These are phyloP conservation scores for Baryphthengus martii DNA, from an alignment of 2,113 vertebrate species.

Conservation along the genomic window DNA sequence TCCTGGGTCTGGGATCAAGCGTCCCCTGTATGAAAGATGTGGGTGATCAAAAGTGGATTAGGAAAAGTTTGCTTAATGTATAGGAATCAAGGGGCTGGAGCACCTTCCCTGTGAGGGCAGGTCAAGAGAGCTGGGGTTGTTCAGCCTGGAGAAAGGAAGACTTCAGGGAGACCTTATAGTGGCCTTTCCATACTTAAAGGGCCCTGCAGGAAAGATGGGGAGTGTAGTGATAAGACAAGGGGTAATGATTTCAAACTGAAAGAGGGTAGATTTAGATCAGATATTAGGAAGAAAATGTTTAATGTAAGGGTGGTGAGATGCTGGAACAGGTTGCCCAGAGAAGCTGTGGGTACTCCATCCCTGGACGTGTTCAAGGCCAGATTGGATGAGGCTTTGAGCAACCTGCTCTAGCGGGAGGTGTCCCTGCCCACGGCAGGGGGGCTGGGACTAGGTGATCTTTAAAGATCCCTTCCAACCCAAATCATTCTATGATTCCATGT, in stretches of 20 bases:
- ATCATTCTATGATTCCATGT: neutral
- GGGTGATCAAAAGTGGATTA: neutral
- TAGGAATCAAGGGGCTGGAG: neutral
- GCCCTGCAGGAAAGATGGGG: neutral
- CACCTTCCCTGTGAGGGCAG: neutral
- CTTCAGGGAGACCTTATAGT: neutral
- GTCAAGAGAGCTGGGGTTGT: neutral
- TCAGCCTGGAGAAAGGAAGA: neutral
- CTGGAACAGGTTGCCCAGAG: neutral
- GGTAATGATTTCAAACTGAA: too few species aligned
- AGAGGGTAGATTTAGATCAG: neutral
- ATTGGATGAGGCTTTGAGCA: neutral
- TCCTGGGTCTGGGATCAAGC: neutral
- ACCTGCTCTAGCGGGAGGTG: neutral
- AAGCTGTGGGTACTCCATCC: neutral
- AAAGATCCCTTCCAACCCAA: neutral
- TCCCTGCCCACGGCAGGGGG: neutral
- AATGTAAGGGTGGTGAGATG: neutral
- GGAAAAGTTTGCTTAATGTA: neutral
- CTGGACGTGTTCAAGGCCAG: neutral
- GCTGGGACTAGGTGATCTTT: neutral
- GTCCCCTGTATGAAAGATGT: neutral
- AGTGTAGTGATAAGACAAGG: neutral
- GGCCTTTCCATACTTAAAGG: neutral
- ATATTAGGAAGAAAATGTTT: neutral